Evolutionary conservation across 2,797 vertebrate species (phyloP).

Genomic region (Fistularia tabacaria): DNA sequence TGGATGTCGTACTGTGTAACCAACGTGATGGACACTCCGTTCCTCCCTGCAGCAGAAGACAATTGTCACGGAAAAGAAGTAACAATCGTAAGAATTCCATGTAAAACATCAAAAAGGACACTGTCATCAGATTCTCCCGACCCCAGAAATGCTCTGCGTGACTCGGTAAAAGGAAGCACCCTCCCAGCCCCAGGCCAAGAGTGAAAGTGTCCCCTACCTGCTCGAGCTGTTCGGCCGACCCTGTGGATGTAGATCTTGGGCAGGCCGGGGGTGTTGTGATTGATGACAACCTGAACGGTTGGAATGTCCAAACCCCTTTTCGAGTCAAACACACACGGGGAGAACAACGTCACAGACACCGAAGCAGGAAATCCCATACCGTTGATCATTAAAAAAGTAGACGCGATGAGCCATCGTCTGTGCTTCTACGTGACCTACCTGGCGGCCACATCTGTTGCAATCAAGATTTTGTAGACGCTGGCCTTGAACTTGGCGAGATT

Average conservation of each 20-base stretch:
- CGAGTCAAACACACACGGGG: background rate
- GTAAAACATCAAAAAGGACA: too few species aligned
- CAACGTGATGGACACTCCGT: slow-evolving; percentile 87
- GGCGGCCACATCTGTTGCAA: slow-evolving; percentile 92
- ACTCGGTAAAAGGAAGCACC: too few species aligned
- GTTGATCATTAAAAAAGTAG: background rate
- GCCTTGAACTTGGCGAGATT: slow-evolving; percentile 96
- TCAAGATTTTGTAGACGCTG: slow-evolving; percentile 91
- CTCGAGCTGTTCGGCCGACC: slow-evolving; percentile 92
- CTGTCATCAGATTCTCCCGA: too few species aligned
- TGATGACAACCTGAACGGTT: slow-evolving; percentile 91
- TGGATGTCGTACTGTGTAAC: slow-evolving; percentile 99
- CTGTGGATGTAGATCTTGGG: slow-evolving; percentile 96
- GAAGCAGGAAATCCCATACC: background rate
- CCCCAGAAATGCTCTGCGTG: too few species aligned
- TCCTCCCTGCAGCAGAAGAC: slow-evolving; percentile 74
- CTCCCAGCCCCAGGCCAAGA: background rate
- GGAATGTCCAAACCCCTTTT: slow-evolving; percentile 93
- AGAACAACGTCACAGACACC: too few species aligned
- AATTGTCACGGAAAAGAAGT: background rate
- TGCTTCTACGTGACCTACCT: slow-evolving; percentile 69
- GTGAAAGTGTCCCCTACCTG: slow-evolving; percentile 69
- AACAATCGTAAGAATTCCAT: background rate
- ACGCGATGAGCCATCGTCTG: too few species aligned
- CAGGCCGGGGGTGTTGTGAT: slow-evolving; percentile 93